These are phyloP conservation scores for Ligdia adustata DNA, from an alignment of 2,888 invertebrate species.

Conservation along the genomic window DNA sequence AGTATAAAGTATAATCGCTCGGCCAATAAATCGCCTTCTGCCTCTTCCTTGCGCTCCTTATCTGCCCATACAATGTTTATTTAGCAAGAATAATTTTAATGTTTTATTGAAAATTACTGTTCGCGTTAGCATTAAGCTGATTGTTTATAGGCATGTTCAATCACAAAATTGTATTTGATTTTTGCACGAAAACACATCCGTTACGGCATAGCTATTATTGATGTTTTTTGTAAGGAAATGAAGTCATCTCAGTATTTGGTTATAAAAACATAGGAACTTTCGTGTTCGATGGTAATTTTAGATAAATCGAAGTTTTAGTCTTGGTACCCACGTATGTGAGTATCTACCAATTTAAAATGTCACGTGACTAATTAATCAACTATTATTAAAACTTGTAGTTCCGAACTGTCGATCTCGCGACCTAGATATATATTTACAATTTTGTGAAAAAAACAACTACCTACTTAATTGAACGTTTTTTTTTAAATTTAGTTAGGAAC, in stretches of 20 bases:
- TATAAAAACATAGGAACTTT: slow-evolving; percentile 4
- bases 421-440: too few species aligned
- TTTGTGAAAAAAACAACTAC: too few species aligned
- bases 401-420: too few species aligned
- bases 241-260: slow-evolving; percentile 12
- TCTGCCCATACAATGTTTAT: slow-evolving; percentile 43
- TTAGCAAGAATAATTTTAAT: slow-evolving; percentile 53
- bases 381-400: too few species aligned
- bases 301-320: too few species aligned
- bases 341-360: too few species aligned
- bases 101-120: slow-evolving; percentile 44
- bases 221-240: slow-evolving; percentile 23
- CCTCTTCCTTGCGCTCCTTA: slow-evolving; percentile 35
- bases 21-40: slow-evolving; percentile 10
- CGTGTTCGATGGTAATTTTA: slow-evolving; percentile 10
- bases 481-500: too few species aligned
- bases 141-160: slow-evolving; percentile 41
- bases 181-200: slow-evolving; percentile 29
- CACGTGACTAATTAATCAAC: too few species aligned
- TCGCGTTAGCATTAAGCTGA: slow-evolving; percentile 40
- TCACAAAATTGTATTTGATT: slow-evolving; percentile 31
- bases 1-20: background rate
- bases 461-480: too few species aligned
- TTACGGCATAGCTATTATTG: slow-evolving; percentile 16
- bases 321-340: too few species aligned